Base-by-base conservation (phyloP, 2,888 invertebrate species). In the Epirrhoe tristata region DNA sequence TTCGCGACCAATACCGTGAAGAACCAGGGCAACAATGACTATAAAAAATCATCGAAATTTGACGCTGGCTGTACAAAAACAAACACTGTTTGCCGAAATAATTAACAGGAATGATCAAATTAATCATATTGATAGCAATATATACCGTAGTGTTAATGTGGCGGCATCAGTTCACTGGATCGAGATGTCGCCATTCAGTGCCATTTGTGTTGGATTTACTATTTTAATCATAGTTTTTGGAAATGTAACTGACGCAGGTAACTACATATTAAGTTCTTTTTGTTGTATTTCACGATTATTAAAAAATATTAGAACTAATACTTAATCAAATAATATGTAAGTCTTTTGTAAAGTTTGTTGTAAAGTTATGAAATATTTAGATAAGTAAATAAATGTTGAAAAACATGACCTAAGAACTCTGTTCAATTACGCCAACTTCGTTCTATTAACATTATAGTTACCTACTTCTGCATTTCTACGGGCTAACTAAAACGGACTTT, bases 161-260 rank as follows among this genome's bases (percentile, higher is more conserved):
- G 12, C 12, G 39, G 12, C 39, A 12, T 43, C 39, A 43, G 39
- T 43, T 43, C 39, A 12, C 12, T 1, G 8, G 8, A 43, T 12
- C 39, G 12, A 43, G 12, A 43, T 43, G 39, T 43, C 39, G 12
- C 39, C 39, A 43, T 12, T 43, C 39, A 43, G 39, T 12, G 39
- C 39, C 10, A 10, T 43, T 43, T 43, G 39, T 43, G 39, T 43
- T 43, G 39, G 39, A 43, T 43, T 43, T 12, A 43, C 39, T 43
- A 43, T 43, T 43, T 43, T 43, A 43, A 43, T 43, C 12, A 43
- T 43, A 43, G 39, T 43, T 43, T 43, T 43, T 43, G 39, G 39
- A 43, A 43, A 43, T 43, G 39, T 43, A 43, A 10, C 39, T 43
- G 12, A 43, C 39, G 39, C 39, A 43, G 39, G 39, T 43, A 43